These are phyloP conservation scores for Spisula solida DNA, from an alignment of 2,888 invertebrate species.

Conservation along the genomic window DNA sequence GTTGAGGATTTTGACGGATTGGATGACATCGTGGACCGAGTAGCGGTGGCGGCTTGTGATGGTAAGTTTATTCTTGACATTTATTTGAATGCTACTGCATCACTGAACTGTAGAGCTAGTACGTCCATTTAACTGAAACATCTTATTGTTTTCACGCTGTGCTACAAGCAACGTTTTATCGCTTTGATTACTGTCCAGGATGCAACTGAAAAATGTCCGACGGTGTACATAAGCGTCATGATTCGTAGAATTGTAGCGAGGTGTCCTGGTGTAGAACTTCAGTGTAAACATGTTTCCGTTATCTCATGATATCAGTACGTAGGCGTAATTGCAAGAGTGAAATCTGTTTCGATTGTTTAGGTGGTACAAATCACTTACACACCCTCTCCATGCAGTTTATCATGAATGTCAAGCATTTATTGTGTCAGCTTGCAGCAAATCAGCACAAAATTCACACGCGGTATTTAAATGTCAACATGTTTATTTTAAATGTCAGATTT, in stretches of 20 bases:
- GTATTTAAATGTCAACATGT: constrained; percentile 6
- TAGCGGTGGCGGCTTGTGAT: constrained; percentile 76
- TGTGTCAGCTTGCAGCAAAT: not conserved
- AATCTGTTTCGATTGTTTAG: too few species aligned
- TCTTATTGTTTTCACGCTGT: not conserved
- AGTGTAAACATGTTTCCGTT: too few species aligned
- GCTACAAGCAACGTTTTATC: not conserved
- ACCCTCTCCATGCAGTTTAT: too few species aligned
- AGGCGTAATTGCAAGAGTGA: too few species aligned
- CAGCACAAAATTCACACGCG: not conserved
- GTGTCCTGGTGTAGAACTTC: too few species aligned
- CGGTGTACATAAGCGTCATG: not conserved
- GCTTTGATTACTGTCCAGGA: not conserved
- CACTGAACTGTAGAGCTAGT: not conserved
- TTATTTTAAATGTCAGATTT: not conserved
- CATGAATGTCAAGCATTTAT: too few species aligned
- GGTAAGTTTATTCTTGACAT: constrained; percentile 32
- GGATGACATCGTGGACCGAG: constrained; percentile 66
- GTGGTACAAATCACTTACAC: too few species aligned
- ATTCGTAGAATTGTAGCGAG: too few species aligned
- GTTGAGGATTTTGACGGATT: constrained; percentile 78
- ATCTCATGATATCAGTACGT: too few species aligned
- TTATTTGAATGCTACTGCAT: not conserved
- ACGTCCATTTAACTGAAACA: not conserved
- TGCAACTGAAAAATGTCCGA: not conserved